These are phyloP conservation scores for Cryptops parisi DNA, from an alignment of 2,888 invertebrate species.

Conservation along the genomic window DNA sequence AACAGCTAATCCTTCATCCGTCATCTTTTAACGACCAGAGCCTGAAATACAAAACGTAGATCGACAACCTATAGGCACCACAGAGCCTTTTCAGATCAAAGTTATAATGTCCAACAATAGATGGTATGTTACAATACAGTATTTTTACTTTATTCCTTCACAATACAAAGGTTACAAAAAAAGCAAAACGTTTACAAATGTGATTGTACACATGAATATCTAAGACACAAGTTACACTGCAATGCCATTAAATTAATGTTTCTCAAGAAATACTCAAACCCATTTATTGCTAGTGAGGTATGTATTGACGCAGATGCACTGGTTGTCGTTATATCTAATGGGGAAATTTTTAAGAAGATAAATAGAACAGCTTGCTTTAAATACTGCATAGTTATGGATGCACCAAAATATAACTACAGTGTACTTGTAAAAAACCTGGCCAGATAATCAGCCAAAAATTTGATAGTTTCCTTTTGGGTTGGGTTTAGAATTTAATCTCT, in stretches of 20 bases:
- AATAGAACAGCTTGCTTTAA: neutral
- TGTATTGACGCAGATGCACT: neutral
- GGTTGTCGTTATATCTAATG: too few relatives aligned
- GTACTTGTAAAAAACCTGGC: too few relatives aligned
- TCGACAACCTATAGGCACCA: too few relatives aligned
- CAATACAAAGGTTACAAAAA: constrained; percentile 12
- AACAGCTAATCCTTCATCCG: too few relatives aligned
- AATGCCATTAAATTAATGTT: neutral
- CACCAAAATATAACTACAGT: neutral
- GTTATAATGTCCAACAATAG: too few relatives aligned
- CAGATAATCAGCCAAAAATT: too few relatives aligned
- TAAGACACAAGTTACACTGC: constrained; percentile 4
- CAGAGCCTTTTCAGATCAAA: too few relatives aligned
- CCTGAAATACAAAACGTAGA: too few relatives aligned
- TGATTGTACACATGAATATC: constrained; percentile 5
- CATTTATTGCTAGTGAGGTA: constrained; percentile 4
- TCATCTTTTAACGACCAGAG: too few relatives aligned
- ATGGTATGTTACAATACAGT: constrained; percentile 2
- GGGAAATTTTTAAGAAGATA: too few relatives aligned
- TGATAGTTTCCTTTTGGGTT: too few relatives aligned
- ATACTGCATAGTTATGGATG: neutral
- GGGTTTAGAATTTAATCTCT: too few relatives aligned
- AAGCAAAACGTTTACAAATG: constrained; percentile 5
- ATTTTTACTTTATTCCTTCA: constrained; percentile 11
- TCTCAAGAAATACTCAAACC: neutral